These are phyloP conservation scores for Cheilosia impressa DNA, from an alignment of 2,888 invertebrate species.

Conservation along the genomic window DNA sequence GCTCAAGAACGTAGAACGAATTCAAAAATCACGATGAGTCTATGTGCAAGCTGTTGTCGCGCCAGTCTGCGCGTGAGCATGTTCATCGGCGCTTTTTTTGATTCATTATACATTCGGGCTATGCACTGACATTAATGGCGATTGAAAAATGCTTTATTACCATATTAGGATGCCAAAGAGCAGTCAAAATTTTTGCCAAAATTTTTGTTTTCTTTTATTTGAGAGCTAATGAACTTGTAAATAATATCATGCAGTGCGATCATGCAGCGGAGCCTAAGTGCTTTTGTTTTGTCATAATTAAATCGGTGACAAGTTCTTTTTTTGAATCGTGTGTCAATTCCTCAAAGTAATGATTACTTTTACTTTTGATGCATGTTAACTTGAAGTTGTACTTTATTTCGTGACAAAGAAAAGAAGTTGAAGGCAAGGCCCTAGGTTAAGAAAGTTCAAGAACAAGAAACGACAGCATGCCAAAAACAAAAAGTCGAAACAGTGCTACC, in stretches of 20 bases:
- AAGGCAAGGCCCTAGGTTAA: no score
- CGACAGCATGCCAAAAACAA: no score
- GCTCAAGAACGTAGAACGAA: constrained; percentile 43
- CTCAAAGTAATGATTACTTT: background rate
- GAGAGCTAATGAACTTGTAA: constrained; percentile 18
- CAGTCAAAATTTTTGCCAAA: constrained; percentile 8
- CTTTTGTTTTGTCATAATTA: constrained; percentile 28
- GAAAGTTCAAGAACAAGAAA: no score
- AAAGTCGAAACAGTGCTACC: no score
- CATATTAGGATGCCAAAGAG: constrained; percentile 66
- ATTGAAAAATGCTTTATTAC: constrained; percentile 72
- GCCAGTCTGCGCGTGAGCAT: constrained; percentile 60
- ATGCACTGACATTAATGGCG: constrained; percentile 74
- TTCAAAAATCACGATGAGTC: constrained; percentile 61
- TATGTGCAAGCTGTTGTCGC: constrained; percentile 43
- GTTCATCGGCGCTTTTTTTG: constrained; percentile 36
- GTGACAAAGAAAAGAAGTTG: no score
- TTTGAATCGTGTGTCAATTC: background rate
- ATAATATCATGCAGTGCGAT: constrained; percentile 42
- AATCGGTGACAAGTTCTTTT: constrained; percentile 28
- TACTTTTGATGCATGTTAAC: background rate
- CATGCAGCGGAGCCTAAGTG: constrained; percentile 25
- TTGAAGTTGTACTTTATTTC: no score
- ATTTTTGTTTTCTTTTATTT: background rate
- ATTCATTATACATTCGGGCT: constrained; percentile 66